Percentiles rank a stretch among this genome's conserved stretches.
Evolutionary conservation across 2,797 vertebrate genomes (phyloP).

Genomic region (Myiotriccus ornatus): DNA sequence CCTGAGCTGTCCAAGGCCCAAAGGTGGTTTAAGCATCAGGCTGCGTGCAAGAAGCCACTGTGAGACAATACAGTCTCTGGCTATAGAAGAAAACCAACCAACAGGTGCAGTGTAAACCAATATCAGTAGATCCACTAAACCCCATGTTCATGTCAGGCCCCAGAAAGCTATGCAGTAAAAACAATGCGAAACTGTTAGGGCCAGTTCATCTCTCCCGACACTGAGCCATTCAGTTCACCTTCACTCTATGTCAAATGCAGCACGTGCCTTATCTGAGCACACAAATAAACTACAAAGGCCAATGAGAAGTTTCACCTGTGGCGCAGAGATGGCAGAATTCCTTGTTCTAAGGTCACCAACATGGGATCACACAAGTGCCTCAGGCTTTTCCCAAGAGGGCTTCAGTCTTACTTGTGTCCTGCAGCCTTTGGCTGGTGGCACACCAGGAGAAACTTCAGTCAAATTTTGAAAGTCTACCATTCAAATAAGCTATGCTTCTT

Average conservation of each 20-base stretch:
- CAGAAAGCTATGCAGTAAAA: background rate
- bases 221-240: background rate
- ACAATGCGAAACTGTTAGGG: background rate
- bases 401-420: background rate
- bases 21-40: background rate
- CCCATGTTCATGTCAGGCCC: background rate
- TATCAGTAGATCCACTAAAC: background rate
- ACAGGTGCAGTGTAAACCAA: background rate
- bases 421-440: background rate
- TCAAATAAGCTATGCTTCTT: background rate
- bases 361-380: fast-evolving
- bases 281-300: background rate
- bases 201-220: fast-evolving
- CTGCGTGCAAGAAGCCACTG: background rate
- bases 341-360: background rate
- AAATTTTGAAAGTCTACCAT: background rate
- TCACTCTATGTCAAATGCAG: fast-evolving
- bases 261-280: background rate
- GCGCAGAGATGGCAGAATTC: background rate
- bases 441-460: background rate
- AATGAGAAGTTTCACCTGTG: background rate
- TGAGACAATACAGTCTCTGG: background rate
- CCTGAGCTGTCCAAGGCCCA: fast-evolving
- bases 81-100: background rate
- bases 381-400: background rate